Conservation (phyloP, 2,113 vertebrate species). For the Cebidichthys violaceus region DNA sequence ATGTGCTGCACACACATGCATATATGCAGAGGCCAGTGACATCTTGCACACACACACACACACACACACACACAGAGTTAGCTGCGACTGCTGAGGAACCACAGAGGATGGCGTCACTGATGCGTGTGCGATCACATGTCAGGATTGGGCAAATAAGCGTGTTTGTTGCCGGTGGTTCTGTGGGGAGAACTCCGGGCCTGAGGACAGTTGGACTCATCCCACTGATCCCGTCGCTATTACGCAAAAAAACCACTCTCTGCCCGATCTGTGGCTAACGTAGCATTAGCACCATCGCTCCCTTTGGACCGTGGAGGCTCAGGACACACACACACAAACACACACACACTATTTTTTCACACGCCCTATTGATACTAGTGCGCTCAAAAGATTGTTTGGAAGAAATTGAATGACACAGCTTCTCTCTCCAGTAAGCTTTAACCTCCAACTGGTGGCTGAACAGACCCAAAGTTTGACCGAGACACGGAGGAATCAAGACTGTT, state of each 20-base stretch:
- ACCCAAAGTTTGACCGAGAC: slow-evolving; percentile 2
- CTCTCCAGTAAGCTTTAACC: slow-evolving; percentile 3
- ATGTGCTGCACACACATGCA: neutral
- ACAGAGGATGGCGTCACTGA: neutral
- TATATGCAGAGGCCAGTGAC: neutral
- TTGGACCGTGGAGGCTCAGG: slow-evolving; percentile 18
- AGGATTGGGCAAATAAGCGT: neutral
- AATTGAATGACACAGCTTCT: slow-evolving; percentile 13
- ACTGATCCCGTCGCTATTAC: slow-evolving; percentile 30
- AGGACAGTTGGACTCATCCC: slow-evolving; percentile 17
- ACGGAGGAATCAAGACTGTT: neutral
- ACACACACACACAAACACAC: neutral
- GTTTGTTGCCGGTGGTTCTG: slow-evolving; percentile 1
- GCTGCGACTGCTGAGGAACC: neutral
- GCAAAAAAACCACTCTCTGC: slow-evolving; percentile 17
- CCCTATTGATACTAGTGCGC: slow-evolving; percentile 11
- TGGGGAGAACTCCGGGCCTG: neutral
- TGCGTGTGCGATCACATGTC: neutral
- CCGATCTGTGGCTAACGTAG: slow-evolving; percentile 37
- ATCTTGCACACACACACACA: neutral
- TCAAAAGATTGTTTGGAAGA: slow-evolving; percentile 33
- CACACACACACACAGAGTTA: neutral
- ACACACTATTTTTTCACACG: slow-evolving; percentile 1
- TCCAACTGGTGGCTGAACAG: neutral
- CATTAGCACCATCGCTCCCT: slow-evolving; percentile 37